These are phyloP conservation scores for Chaenogobius annularis DNA, from an alignment of 2,113 vertebrate genomes.

Conservation along the genomic window DNA sequence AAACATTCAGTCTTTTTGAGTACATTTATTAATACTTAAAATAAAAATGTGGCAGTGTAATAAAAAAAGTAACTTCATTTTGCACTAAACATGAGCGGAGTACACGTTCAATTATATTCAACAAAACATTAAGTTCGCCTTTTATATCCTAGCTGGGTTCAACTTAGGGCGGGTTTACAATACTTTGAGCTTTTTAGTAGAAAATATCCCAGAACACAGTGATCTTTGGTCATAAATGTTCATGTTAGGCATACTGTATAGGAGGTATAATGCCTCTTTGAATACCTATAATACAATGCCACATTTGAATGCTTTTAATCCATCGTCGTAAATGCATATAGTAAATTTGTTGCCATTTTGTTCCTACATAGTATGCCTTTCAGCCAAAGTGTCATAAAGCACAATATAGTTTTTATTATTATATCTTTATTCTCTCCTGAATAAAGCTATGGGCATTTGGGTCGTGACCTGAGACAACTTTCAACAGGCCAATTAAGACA, in stretches of 20 bases:
- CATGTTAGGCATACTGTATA: constrained; percentile 11
- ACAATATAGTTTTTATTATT: constrained; percentile 32
- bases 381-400: constrained; percentile 35
- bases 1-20: constrained; percentile 6
- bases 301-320: neutral
- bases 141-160: neutral
- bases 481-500: constrained; percentile 14
- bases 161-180: neutral
- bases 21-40: constrained; percentile 67
- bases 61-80: constrained; percentile 52
- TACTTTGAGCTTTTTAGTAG: neutral
- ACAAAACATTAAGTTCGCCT: constrained; percentile 19
- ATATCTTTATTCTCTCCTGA: constrained; percentile 19
- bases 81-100: constrained; percentile 29
- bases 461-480: constrained; percentile 20
- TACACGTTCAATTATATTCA: constrained; percentile 12
- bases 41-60: constrained; percentile 57
- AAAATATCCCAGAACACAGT: constrained; percentile 62
- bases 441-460: constrained; percentile 16
- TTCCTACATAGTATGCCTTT: constrained; percentile 9
- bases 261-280: neutral
- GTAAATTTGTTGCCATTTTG: neutral
- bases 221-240: constrained; percentile 72
- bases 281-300: neutral
- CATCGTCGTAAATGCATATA: no score